Conservation (phyloP, 2,797 vertebrate genomes). For the Podargus strigoides region DNA sequence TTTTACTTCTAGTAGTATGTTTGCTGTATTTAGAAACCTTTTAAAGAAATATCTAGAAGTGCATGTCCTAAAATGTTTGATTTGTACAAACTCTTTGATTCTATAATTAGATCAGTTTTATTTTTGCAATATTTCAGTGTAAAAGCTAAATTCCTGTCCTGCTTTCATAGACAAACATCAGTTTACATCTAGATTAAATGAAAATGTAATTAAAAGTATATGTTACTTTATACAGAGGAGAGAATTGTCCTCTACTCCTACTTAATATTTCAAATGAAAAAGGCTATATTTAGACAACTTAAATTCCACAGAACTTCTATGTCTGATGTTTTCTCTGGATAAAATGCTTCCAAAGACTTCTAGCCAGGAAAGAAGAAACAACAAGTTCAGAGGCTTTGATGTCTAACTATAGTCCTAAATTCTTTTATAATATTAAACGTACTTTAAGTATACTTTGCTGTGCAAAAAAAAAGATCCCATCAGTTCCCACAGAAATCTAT, state of each 20-base stretch:
- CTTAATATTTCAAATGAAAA: conserved; percentile 2
- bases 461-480: background rate
- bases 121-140: background rate
- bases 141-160: background rate
- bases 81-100: background rate
- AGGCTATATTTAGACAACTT: conserved; percentile 17
- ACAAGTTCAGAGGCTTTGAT: conserved; percentile 4
- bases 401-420: background rate
- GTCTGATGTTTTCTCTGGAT: conserved; percentile 33
- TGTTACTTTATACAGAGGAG: background rate
- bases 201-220: background rate
- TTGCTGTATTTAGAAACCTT: background rate
- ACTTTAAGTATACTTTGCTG: background rate
- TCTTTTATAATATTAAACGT: background rate
- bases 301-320: conserved; percentile 13
- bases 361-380: background rate
- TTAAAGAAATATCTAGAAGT: background rate
- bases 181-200: background rate
- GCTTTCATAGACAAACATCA: background rate
- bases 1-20: background rate
- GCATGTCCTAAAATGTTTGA: background rate
- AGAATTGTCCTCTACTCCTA: background rate
- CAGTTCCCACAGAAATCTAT: background rate
- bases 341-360: conserved; percentile 16
- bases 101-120: background rate